Percentiles rank a stretch among this genome's conserved stretches.
phyloP scores from a whole-genome alignment of 30 jellyfish, hydroid and myxozoan genomes.

The Cassiopea andromeda region DNA sequence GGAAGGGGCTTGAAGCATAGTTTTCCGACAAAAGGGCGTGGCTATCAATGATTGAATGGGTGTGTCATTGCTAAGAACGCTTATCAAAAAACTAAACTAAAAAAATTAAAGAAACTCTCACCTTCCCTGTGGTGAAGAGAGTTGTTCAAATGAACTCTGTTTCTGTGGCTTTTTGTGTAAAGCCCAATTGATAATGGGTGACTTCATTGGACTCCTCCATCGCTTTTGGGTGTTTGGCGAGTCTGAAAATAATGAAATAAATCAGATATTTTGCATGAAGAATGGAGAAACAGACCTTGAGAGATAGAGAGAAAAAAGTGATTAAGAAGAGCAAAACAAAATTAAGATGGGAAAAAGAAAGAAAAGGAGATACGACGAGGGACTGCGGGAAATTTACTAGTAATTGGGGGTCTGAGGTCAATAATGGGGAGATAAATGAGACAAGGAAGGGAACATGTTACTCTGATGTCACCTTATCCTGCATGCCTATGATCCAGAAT shows the following conservation, averaged over 20 bases:
- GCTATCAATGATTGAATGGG: not conserved
- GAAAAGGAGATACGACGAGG: not conserved
- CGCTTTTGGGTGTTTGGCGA: slow-evolving; percentile 70
- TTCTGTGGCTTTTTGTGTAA: slow-evolving; percentile 84
- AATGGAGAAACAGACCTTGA: not conserved
- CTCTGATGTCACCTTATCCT: no score
- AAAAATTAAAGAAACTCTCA: slow-evolving; percentile 30
- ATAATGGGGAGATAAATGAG: not conserved
- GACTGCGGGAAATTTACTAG: not conserved
- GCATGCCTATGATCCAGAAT: no score
- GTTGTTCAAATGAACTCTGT: slow-evolving; percentile 23
- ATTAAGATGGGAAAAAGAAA: not conserved
- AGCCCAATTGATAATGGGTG: slow-evolving; percentile 97
- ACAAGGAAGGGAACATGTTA: no score
- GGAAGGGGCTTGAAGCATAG: not conserved
- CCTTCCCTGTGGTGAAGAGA: slow-evolving; percentile 77
- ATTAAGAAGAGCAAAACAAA: not conserved
- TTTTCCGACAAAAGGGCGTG: not conserved
- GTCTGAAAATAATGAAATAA: slow-evolving; percentile 41
- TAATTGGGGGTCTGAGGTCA: not conserved
- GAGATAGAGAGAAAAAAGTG: no score
- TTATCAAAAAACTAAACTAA: no score
- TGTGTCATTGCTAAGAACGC: not conserved
- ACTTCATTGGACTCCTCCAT: slow-evolving; percentile 95
- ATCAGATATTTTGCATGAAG: not conserved